phyloP scores from a whole-genome alignment of 2,888 invertebrate species.

The Nomada lathburiana region DNA sequence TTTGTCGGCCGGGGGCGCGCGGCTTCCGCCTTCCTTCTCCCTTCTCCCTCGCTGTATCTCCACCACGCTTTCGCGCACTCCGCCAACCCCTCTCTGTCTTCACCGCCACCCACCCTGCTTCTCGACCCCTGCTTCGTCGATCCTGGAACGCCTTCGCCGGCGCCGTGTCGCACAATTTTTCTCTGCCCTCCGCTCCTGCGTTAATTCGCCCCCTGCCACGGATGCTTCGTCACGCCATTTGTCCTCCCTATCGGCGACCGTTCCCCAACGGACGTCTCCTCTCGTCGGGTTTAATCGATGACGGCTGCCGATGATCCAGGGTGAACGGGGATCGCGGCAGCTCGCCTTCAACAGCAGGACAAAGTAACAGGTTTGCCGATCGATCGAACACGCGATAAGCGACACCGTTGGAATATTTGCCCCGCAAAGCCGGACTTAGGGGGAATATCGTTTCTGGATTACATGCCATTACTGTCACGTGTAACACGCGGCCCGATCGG shows the following conservation, averaged over 20 bases:
- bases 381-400: slow-evolving; percentile 36
- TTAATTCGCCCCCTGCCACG: background rate
- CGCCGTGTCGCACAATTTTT: slow-evolving; percentile 27
- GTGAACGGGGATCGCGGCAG: background rate
- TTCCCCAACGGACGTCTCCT: background rate
- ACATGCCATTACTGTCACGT: slow-evolving; percentile 60
- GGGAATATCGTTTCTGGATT: slow-evolving; percentile 54
- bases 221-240: background rate
- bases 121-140: slow-evolving; percentile 42
- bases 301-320: background rate
- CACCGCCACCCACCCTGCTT: background rate
- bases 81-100: slow-evolving; percentile 47
- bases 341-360: background rate
- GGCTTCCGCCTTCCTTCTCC: slow-evolving; percentile 75
- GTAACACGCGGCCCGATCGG: slow-evolving; percentile 65
- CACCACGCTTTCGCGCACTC: slow-evolving; percentile 31
- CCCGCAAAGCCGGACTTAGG: slow-evolving; percentile 38
- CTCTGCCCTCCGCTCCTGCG: background rate
- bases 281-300: background rate
- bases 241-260: background rate
- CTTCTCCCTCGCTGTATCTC: slow-evolving; percentile 1
- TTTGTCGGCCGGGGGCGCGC: slow-evolving; percentile 82
- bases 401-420: slow-evolving; percentile 37
- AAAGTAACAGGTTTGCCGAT: slow-evolving; percentile 32
- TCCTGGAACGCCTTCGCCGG: slow-evolving; percentile 20